phyloP scores from a whole-genome alignment of 2,888 invertebrate species.

The Capitulum mitella region DNA sequence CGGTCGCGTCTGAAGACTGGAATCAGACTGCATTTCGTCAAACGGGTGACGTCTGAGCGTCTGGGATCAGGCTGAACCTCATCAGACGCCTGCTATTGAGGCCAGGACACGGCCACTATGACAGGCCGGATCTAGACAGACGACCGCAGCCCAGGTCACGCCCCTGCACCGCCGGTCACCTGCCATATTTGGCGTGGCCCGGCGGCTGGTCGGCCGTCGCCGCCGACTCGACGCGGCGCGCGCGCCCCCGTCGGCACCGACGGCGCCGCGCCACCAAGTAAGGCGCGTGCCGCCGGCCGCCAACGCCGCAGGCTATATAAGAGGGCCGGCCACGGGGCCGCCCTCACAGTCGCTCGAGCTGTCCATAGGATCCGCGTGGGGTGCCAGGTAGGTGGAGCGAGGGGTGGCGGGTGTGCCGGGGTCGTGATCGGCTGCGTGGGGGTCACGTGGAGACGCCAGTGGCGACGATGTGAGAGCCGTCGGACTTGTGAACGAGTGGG shows the following conservation, averaged over 20 bases:
- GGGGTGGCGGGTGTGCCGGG: too few relatives aligned
- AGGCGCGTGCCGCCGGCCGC: not conserved
- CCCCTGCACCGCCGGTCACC: not conserved
- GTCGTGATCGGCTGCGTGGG: too few relatives aligned
- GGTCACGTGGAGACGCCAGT: too few relatives aligned
- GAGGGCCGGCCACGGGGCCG: not conserved
- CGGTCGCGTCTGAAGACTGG: too few relatives aligned
- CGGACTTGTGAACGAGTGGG: not conserved
- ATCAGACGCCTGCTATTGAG: too few relatives aligned
- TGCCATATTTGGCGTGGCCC: not conserved
- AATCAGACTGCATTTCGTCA: too few relatives aligned
- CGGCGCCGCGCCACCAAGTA: not conserved
- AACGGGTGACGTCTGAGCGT: too few relatives aligned
- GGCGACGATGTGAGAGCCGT: not conserved
- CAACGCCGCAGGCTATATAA: not conserved
- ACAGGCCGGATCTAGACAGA: too few relatives aligned
- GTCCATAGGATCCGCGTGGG: not conserved
- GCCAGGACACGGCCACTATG: too few relatives aligned
- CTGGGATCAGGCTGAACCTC: too few relatives aligned
- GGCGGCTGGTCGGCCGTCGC: not conserved
- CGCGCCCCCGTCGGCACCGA: not conserved
- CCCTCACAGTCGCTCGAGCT: not conserved
- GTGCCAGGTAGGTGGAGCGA: not conserved
- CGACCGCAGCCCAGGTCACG: too few relatives aligned
- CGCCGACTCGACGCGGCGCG: not conserved